Conservation (phyloP, 2,888 invertebrate species). For the Timema podura region DNA sequence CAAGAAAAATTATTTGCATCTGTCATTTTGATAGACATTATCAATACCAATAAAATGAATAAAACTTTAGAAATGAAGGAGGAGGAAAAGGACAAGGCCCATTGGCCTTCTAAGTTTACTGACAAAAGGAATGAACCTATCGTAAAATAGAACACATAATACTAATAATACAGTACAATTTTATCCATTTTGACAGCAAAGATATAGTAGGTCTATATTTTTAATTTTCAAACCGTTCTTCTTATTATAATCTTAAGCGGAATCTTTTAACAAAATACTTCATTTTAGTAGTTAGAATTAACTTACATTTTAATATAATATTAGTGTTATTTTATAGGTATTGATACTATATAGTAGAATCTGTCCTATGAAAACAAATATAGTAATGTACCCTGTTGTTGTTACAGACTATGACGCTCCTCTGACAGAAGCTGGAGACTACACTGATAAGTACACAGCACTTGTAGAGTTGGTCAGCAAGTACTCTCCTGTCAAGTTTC, state of each 20-base stretch:
- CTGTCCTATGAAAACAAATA: too few relatives aligned
- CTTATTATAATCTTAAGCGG: too few relatives aligned
- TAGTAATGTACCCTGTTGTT: not conserved
- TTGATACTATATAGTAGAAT: not conserved
- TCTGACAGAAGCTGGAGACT: slow-evolving; percentile 51
- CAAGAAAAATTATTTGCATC: too few relatives aligned
- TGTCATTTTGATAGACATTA: too few relatives aligned
- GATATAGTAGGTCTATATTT: not conserved
- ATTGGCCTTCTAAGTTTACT: too few relatives aligned
- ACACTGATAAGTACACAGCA: slow-evolving; percentile 46
- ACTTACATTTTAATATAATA: too few relatives aligned
- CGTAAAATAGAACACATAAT: not conserved
- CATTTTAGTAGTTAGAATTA: too few relatives aligned
- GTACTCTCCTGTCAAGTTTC: slow-evolving; percentile 38
- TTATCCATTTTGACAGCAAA: not conserved
- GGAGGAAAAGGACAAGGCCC: too few relatives aligned
- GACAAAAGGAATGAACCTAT: too few relatives aligned
- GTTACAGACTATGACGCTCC: slow-evolving; percentile 51
- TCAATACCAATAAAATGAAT: too few relatives aligned
- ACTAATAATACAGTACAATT: not conserved
- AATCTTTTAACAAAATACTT: too few relatives aligned
- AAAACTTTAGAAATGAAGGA: too few relatives aligned
- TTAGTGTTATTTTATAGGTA: not conserved
- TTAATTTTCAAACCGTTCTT: not conserved
- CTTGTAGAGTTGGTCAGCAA: slow-evolving; percentile 34